These are phyloP conservation scores for Zophobas morio DNA, from an alignment of 1,140 invertebrate species.

Conservation along the genomic window DNA sequence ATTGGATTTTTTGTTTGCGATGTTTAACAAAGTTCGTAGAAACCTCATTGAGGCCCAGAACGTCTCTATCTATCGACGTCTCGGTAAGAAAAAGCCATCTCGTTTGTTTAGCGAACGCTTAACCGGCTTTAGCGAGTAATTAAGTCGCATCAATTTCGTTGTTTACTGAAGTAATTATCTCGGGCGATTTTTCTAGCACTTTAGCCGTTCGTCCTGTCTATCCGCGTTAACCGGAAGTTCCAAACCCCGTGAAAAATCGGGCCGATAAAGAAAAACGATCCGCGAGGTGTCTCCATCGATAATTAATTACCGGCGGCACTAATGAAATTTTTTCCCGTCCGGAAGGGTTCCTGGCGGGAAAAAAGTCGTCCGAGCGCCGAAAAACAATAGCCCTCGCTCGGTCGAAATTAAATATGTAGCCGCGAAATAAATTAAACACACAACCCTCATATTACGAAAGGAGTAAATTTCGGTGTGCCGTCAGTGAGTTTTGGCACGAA, in stretches of 20 bases:
- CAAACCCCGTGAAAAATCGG: neutral
- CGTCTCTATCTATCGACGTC: neutral
- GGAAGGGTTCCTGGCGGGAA: conserved; percentile 22
- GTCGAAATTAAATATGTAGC: conserved; percentile 25
- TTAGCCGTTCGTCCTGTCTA: too few species aligned
- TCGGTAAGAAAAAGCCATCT: neutral
- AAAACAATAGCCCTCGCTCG: conserved; percentile 4
- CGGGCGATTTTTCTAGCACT: conserved; percentile 12
- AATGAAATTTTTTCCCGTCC: conserved; percentile 29
- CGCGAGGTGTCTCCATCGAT: conserved; percentile 30
- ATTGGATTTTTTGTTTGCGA: too few species aligned
- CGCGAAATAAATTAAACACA: conserved; percentile 32
- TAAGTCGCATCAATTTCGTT: conserved; percentile 35
- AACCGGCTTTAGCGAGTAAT: conserved; percentile 32
- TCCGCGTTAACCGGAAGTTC: neutral
- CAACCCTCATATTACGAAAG: conserved; percentile 19
- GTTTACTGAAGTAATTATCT: conserved; percentile 32
- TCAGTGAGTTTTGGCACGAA: conserved; percentile 52
- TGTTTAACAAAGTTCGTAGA: too few species aligned
- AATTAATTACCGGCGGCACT: conserved; percentile 33
- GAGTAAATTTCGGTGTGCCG: conserved; percentile 50
- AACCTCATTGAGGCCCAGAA: too few species aligned
- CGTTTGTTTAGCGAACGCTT: conserved; percentile 15
- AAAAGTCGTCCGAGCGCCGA: conserved; percentile 14
- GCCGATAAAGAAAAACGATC: conserved; percentile 24